Percentiles rank a stretch among this genome's conserved stretches.
These are phyloP conservation scores for Diarsia mendica DNA, from an alignment of 2,888 invertebrate species.

Conservation along the genomic window DNA sequence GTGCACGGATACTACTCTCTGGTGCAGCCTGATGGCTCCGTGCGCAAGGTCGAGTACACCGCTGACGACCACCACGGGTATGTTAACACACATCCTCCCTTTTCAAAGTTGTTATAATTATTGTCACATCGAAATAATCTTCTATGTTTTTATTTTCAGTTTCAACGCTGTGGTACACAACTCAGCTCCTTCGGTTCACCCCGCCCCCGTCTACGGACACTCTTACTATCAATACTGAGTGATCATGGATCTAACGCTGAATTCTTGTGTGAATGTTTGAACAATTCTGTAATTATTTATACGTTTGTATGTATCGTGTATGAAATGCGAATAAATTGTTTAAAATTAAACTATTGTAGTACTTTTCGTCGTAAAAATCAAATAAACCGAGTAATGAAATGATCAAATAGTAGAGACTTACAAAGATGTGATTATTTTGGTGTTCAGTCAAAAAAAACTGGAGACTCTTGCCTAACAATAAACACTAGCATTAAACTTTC, in stretches of 20 bases:
- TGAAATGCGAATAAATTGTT: constrained; percentile 23
- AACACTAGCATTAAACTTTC: no score
- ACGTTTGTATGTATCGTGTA: constrained; percentile 18
- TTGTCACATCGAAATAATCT: not conserved
- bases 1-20: constrained; percentile 91
- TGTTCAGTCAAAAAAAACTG: no score
- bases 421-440: no score
- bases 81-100: constrained; percentile 8
- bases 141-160: constrained; percentile 70
- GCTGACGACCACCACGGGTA: constrained; percentile 77
- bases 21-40: constrained; percentile 87
- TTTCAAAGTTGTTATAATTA: not conserved
- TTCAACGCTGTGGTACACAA: constrained; percentile 89
- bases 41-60: constrained; percentile 88
- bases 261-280: constrained; percentile 45
- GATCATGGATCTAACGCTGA: constrained; percentile 12
- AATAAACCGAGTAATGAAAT: not conserved
- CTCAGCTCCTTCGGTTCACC: constrained; percentile 80
- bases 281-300: constrained; percentile 40
- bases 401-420: no score
- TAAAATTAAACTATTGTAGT: not conserved
- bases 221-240: constrained; percentile 75
- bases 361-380: not conserved
- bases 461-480: no score
- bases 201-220: constrained; percentile 74